Conservation (phyloP, 2,888 invertebrate genomes). For the Drosophila subsilvestris region DNA sequence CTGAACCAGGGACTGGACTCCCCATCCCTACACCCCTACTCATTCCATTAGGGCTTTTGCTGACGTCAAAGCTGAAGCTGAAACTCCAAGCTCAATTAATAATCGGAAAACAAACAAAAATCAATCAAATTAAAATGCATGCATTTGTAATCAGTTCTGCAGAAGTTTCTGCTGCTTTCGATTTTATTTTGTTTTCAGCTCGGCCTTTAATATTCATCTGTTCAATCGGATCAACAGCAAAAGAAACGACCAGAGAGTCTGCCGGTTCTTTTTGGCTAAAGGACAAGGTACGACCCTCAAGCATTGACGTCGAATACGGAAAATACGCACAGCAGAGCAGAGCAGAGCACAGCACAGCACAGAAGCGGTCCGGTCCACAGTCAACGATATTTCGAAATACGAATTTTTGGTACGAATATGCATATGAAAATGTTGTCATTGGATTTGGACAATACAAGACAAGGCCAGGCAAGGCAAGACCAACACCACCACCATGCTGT, state of each 20-base stretch:
- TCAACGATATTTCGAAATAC: conserved; percentile 50
- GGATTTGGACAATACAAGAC: conserved; percentile 19
- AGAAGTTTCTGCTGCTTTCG: conserved; percentile 52
- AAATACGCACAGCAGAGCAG: conserved; percentile 28
- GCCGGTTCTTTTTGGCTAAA: conserved; percentile 65
- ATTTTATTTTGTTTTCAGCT: conserved; percentile 11
- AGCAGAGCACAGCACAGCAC: too few relatives aligned
- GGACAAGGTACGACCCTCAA: conserved; percentile 73
- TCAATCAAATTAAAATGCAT: too few relatives aligned
- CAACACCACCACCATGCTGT: too few relatives aligned
- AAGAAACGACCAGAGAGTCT: conserved; percentile 20
- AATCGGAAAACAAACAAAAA: too few relatives aligned
- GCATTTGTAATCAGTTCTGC: conserved; percentile 38
- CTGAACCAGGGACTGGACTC: too few relatives aligned
- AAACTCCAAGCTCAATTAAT: too few relatives aligned
- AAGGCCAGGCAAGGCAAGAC: background rate
- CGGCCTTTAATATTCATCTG: conserved; percentile 34
- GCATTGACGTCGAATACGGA: conserved; percentile 42
- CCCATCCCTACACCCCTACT: too few relatives aligned
- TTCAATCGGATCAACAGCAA: conserved; percentile 4
- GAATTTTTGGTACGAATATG: conserved; percentile 30
- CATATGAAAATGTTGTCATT: conserved; percentile 50
- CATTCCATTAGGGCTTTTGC: too few relatives aligned
- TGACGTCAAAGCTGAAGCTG: too few relatives aligned
- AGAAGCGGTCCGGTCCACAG: conserved; percentile 2